Percentiles rank a stretch among this genome's conserved stretches.
Conservation (phyloP, 1,140 invertebrate genomes). For the Chrysomallon squamiferum region DNA sequence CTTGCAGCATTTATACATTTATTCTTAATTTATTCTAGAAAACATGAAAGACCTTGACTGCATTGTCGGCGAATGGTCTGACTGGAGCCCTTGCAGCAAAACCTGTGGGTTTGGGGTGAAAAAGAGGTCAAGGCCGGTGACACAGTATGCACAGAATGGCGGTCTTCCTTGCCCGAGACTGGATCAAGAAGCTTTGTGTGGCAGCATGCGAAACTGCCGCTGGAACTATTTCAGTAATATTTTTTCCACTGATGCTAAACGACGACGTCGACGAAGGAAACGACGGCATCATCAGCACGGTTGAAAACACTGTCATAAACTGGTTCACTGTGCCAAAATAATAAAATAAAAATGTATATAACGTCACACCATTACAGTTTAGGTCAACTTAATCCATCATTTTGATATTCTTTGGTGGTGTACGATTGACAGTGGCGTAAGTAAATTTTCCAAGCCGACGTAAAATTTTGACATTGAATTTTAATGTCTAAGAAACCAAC, state of each 20-base stretch:
- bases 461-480: too few relatives aligned
- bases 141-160: constrained; percentile 15
- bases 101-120: constrained; percentile 38
- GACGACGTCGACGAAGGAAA: not conserved
- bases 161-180: constrained; percentile 24
- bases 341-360: too few relatives aligned
- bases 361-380: too few relatives aligned
- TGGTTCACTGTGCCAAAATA: too few relatives aligned
- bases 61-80: constrained; percentile 35
- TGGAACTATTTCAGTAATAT: constrained; percentile 27
- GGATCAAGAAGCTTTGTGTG: constrained; percentile 17
- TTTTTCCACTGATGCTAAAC: not conserved
- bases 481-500: too few relatives aligned
- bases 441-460: too few relatives aligned
- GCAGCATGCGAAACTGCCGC: constrained; percentile 29
- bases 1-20: too few relatives aligned
- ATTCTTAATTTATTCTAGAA: constrained; percentile 1
- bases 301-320: not conserved
- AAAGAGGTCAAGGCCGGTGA: constrained; percentile 17
- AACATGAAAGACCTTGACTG: constrained; percentile 18
- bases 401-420: too few relatives aligned
- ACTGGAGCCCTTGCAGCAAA: constrained; percentile 36
- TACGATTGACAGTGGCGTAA: too few relatives aligned
- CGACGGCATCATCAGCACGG: not conserved
- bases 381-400: too few relatives aligned